A percentile compares a stretch with the other conserved stretches of the same genome.
phyloP scores from a whole-genome alignment of 2,888 invertebrate genomes.

The Rhorus exstirpatorius region DNA sequence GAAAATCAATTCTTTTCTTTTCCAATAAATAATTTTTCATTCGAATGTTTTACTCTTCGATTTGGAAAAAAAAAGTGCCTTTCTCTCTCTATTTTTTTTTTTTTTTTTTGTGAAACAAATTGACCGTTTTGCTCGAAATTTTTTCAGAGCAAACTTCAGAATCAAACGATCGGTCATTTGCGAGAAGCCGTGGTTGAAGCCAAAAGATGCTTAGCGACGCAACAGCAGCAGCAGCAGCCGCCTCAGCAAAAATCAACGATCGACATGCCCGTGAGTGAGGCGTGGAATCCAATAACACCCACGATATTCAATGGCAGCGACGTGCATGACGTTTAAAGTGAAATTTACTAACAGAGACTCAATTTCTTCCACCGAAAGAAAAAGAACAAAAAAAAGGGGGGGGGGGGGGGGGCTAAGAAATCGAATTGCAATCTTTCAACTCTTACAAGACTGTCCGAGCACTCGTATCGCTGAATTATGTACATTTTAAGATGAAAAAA shows the following conservation, averaged over 20 bases:
- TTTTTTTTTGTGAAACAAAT: background rate
- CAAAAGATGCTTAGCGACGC: slow-evolving; percentile 82
- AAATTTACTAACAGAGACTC: slow-evolving; percentile 69
- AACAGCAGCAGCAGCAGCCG: slow-evolving; percentile 80
- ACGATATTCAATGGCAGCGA: slow-evolving; percentile 81
- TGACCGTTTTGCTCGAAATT: slow-evolving; percentile 6
- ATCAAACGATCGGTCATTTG: slow-evolving; percentile 83
- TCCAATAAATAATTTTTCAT: no score
- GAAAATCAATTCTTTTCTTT: no score
- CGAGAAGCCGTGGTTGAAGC: slow-evolving; percentile 83
- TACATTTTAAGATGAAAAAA: slow-evolving; percentile 59
- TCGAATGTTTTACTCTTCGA: no score
- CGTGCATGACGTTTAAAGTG: slow-evolving; percentile 84
- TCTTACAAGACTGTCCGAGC: slow-evolving; percentile 64
- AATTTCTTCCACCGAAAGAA: slow-evolving; percentile 31
- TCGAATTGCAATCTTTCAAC: slow-evolving; percentile 55
- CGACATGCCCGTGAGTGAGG: slow-evolving; percentile 82
- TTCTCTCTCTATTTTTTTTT: background rate
- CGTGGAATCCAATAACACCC: slow-evolving; percentile 82
- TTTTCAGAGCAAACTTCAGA: slow-evolving; percentile 82
- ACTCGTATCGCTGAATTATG: slow-evolving; percentile 63
- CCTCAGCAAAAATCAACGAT: slow-evolving; percentile 80
- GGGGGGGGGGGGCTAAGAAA: slow-evolving; percentile 9
- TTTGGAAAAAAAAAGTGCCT: background rate
- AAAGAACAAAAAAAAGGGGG: slow-evolving; percentile 3